Conservation (phyloP, 2,113 vertebrate genomes). For the Sebastes fasciatus region DNA sequence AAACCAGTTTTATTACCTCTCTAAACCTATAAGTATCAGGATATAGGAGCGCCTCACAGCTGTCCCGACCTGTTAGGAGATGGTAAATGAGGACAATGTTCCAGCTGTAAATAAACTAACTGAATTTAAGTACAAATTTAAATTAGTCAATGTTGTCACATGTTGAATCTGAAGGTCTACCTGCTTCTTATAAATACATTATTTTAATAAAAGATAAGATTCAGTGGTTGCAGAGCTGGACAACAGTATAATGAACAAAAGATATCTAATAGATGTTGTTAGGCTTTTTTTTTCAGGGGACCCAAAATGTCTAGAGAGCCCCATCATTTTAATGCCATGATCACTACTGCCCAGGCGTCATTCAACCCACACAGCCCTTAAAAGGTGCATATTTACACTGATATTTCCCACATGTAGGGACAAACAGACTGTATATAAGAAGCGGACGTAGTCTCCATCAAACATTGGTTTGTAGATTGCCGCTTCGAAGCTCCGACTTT, state of each 20-base stretch:
- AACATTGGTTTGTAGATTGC: too few relatives aligned
- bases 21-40: background rate
- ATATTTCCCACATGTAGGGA: background rate
- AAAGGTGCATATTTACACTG: background rate
- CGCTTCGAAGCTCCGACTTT: too few relatives aligned
- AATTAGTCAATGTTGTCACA: background rate
- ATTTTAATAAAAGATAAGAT: background rate
- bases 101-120: background rate
- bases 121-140: background rate
- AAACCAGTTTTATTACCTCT: background rate
- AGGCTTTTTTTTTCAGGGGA: background rate
- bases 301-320: background rate
- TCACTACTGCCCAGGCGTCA: background rate
- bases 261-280: background rate
- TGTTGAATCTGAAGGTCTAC: background rate
- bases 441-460: too few relatives aligned
- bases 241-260: background rate
- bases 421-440: background rate
- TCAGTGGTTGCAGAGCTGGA: background rate
- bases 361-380: background rate
- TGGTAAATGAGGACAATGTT: background rate
- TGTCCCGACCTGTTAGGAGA: background rate
- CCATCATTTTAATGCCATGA: background rate
- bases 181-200: background rate
- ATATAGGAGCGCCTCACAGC: background rate